These are phyloP conservation scores for Lobophora halterata DNA, from an alignment of 2,888 invertebrate species.

Conservation along the genomic window DNA sequence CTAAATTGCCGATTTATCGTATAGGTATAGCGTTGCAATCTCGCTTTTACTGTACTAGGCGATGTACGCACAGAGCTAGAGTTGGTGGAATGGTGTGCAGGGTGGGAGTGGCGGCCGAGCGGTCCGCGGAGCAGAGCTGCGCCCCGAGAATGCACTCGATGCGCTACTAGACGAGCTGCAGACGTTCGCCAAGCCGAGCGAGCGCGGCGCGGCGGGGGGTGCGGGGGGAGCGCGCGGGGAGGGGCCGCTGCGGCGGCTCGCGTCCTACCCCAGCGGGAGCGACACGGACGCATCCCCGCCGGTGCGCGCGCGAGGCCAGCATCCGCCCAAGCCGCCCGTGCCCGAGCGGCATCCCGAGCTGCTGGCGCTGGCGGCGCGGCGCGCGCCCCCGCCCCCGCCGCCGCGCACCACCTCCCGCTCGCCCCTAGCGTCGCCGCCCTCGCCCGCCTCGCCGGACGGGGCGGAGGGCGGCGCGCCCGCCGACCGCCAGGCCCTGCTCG, in stretches of 20 bases:
- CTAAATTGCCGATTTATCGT: too few relatives aligned
- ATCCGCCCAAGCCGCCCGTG: constrained; percentile 87
- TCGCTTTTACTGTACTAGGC: constrained; percentile 50
- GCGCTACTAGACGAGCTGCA: constrained; percentile 96
- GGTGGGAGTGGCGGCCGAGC: constrained; percentile 60
- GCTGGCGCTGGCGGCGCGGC: constrained; percentile 85
- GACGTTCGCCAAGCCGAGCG: constrained; percentile 89
- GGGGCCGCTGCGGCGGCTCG: constrained; percentile 86
- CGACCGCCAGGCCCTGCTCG: constrained; percentile 86
- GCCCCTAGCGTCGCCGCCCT: constrained; percentile 91
- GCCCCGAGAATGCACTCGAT: constrained; percentile 98
- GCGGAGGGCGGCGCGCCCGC: constrained; percentile 47
- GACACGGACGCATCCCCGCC: constrained; percentile 90
- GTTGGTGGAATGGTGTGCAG: constrained; percentile 69
- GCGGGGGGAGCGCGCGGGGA: constrained; percentile 58
- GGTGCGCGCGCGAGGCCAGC: constrained; percentile 82
- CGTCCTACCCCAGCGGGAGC: constrained; percentile 92
- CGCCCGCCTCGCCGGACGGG: constrained; percentile 83
- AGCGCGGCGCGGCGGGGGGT: constrained; percentile 35
- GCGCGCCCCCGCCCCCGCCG: constrained; percentile 93
- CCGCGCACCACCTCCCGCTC: constrained; percentile 95
- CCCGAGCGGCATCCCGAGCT: constrained; percentile 91
- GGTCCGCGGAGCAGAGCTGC: constrained; percentile 64
- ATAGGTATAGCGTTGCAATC: too few relatives aligned
- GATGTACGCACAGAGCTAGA: constrained; percentile 56